A percentile compares a stretch with the other conserved stretches of the same genome.
These are phyloP conservation scores for Catocala sponsa DNA, from an alignment of 2,888 invertebrate genomes.

Conservation along the genomic window DNA sequence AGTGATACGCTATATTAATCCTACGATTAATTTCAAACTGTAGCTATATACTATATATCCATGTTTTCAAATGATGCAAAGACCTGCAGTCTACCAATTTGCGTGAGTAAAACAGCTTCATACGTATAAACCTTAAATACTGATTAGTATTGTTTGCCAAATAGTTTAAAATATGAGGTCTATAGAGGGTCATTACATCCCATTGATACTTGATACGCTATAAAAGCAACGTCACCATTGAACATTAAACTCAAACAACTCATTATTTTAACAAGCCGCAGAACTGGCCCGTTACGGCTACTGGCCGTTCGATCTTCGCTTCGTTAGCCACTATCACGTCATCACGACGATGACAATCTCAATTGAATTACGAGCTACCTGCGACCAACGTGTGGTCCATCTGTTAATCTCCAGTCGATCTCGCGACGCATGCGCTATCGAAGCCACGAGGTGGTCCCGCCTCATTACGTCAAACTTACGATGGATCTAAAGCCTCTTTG, in stretches of 20 bases:
- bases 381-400: constrained; percentile 85
- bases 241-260: constrained; percentile 46
- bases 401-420: constrained; percentile 82
- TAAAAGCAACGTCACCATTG: constrained; percentile 43
- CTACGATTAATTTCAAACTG: no score
- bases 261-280: constrained; percentile 61
- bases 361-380: constrained; percentile 87
- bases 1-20: no score
- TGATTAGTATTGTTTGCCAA: no score
- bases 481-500: constrained; percentile 68
- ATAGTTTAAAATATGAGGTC: not conserved
- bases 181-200: constrained; percentile 7
- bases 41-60: no score
- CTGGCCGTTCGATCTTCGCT: constrained; percentile 76
- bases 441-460: constrained; percentile 81
- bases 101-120: no score
- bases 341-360: constrained; percentile 86
- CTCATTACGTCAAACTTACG: constrained; percentile 79
- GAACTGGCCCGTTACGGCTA: constrained; percentile 73
- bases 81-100: no score
- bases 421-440: constrained; percentile 81
- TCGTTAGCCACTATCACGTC: constrained; percentile 85
- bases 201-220: constrained; percentile 20
- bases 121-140: no score
- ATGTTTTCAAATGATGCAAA: no score